Percentiles rank a stretch among this genome's conserved stretches.
These are phyloP conservation scores for Cyprinus carpio DNA, from an alignment of 2,113 vertebrate genomes.

Conservation along the genomic window DNA sequence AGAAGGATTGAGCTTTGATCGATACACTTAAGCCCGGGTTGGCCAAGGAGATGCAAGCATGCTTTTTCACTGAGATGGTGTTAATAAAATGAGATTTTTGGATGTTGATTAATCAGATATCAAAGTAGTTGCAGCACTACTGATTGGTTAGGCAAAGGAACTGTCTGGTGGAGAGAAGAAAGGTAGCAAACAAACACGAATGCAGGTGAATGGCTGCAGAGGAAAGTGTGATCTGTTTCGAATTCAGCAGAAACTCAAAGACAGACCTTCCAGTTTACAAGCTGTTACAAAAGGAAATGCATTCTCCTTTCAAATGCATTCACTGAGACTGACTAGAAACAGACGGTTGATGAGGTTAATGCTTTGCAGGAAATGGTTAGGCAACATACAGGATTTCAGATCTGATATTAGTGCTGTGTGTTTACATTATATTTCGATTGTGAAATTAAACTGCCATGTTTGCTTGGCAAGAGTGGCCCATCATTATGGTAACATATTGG, in stretches of 20 bases:
- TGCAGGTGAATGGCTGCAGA: slow-evolving; percentile 32
- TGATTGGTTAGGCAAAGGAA: neutral
- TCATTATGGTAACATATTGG: neutral
- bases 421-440: neutral
- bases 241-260: slow-evolving; percentile 50
- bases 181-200: slow-evolving; percentile 58
- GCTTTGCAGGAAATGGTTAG: neutral
- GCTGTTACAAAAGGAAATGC: slow-evolving; percentile 53
- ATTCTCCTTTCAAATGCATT: slow-evolving; percentile 25
- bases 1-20: neutral
- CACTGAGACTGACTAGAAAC: slow-evolving; percentile 25
- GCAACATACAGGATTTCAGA: neutral
- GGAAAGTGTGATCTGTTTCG: slow-evolving; percentile 49
- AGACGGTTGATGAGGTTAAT: slow-evolving; percentile 7
- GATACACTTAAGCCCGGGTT: neutral
- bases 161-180: slow-evolving; percentile 4
- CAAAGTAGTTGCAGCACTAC: neutral
- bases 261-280: slow-evolving; percentile 52
- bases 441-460: neutral
- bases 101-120: neutral
- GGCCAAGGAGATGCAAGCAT: slow-evolving; percentile 3
- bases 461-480: neutral
- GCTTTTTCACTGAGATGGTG: neutral
- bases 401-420: neutral
- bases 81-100: neutral